Evolutionary conservation across 2,797 vertebrate species (phyloP).

Genomic region (Danio tinwini): DNA sequence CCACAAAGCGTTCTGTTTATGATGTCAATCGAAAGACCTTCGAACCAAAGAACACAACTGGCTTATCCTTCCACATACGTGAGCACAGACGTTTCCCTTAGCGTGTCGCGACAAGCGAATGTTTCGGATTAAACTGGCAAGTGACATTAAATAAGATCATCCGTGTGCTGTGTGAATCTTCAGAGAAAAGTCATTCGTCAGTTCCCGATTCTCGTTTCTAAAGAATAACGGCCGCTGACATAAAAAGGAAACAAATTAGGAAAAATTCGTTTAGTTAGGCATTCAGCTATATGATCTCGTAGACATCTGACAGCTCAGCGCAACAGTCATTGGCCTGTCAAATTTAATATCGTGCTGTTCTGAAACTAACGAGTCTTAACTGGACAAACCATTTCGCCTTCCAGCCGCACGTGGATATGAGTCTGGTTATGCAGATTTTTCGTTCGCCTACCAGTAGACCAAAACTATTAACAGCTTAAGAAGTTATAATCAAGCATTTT

Average conservation of each 20-base stretch:
- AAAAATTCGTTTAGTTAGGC: conserved; percentile 30
- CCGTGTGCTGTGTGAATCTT: conserved; percentile 23
- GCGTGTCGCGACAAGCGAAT: not conserved
- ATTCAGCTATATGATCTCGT: conserved; percentile 22
- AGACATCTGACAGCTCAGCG: conserved; percentile 31
- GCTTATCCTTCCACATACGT: conserved; percentile 11
- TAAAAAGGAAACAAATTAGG: conserved; percentile 28
- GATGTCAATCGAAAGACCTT: conserved; percentile 25
- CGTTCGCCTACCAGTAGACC: not conserved
- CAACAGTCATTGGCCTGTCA: conserved; percentile 41
- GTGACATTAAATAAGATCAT: conserved; percentile 6
- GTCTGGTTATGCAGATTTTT: not conserved
- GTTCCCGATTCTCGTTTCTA: not conserved
- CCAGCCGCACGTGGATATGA: conserved; percentile 10
- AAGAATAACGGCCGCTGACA: conserved; percentile 19
- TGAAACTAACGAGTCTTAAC: conserved; percentile 27
- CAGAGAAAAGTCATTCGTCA: conserved; percentile 7
- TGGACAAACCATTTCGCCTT: conserved; percentile 33
- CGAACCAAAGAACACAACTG: conserved; percentile 12
- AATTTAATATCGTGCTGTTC: conserved; percentile 37
- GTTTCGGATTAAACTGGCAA: conserved; percentile 24
- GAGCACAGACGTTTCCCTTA: not conserved
- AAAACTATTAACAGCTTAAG: conserved; percentile 19
- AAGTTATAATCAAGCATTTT: not conserved
- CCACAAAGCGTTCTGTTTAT: not conserved